Percentiles rank a stretch among this genome's conserved stretches.
Conservation (phyloP, 2,888 invertebrate species). For the Sympetrum striolatum region DNA sequence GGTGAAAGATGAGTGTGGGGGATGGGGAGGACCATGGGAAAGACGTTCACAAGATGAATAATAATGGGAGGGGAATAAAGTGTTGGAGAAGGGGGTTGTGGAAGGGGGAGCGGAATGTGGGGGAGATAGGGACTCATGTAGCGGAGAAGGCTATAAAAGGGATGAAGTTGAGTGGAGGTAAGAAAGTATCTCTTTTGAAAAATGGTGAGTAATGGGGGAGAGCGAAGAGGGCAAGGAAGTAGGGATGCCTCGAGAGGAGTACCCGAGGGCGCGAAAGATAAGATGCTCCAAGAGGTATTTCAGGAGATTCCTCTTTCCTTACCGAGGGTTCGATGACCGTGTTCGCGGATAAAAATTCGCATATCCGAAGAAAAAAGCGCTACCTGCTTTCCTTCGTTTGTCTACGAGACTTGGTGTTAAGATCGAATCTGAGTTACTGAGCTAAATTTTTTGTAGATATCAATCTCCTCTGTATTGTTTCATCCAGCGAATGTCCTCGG, state of each 20-base stretch:
- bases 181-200: background rate
- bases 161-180: background rate
- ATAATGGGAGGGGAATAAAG: background rate
- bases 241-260: background rate
- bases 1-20: background rate
- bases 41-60: background rate
- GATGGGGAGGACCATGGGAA: background rate
- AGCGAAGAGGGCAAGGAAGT: background rate
- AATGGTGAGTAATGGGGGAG: slow-evolving; percentile 8
- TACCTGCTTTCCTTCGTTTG: too few species aligned
- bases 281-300: background rate
- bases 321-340: background rate
- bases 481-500: too few species aligned
- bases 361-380: background rate
- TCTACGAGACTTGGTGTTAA: too few species aligned
- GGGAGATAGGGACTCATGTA: background rate
- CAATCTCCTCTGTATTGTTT: too few species aligned
- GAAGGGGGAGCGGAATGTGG: background rate
- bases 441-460: too few species aligned
- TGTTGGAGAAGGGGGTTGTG: background rate
- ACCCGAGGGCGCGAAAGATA: background rate
- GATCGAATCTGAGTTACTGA: too few species aligned
- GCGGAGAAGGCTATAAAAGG: background rate
- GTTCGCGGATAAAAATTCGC: background rate
- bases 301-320: background rate